Base-by-base conservation (phyloP, 2,797 vertebrate genomes). In the Menidia menidia region DNA sequence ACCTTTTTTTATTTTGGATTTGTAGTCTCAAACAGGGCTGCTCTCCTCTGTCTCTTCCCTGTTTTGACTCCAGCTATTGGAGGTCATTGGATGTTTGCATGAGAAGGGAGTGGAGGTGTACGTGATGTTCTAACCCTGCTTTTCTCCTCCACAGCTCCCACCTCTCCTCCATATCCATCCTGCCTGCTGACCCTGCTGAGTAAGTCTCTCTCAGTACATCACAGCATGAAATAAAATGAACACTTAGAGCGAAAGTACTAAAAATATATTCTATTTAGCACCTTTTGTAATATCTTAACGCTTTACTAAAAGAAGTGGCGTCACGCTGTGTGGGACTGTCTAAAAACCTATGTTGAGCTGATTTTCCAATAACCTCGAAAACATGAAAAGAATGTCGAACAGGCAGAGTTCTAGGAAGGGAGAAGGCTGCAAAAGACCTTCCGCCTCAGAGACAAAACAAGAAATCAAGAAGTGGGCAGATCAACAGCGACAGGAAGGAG, bases 121-220 rank as follows among this genome's bases (percentile, higher is more conserved):
- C 65, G 7, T 67, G 67, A 85, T 84, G 82, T 89, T 85, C 71
- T 92, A 73, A 94, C 71, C 55, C 44, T 69, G 65, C 45, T 66
- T 74, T 52, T 91, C 16, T 25, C 51, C 78, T 81, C 42, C 92
- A 31, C 78, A 98, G 97, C 92, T 95, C 96, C 84, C 95, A 95
- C 89, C 87, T 90, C 78, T 90, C 91, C 64, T 71, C 89, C 31
- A 94, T 96, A 94, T 96, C 94, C 94, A 96, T 97, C 89, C 93
- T 97, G 93, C 97, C 96, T 77, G 93, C 96, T 82, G 95, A 95
- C 89, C 96, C 97, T 94, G 95, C 95, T 78, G 95, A 96, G 97
- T 98, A 95, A 98, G 97, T 97, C 67, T 39, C 44, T 5, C 0
- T 13, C 2, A 14, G 8, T 1, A 6, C 6, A 11, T 41, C 11